A percentile compares a stretch with the other conserved stretches of the same genome.
These are phyloP conservation scores for Aegotheles bennettii DNA, from an alignment of 2,113 vertebrate genomes.

Conservation along the genomic window DNA sequence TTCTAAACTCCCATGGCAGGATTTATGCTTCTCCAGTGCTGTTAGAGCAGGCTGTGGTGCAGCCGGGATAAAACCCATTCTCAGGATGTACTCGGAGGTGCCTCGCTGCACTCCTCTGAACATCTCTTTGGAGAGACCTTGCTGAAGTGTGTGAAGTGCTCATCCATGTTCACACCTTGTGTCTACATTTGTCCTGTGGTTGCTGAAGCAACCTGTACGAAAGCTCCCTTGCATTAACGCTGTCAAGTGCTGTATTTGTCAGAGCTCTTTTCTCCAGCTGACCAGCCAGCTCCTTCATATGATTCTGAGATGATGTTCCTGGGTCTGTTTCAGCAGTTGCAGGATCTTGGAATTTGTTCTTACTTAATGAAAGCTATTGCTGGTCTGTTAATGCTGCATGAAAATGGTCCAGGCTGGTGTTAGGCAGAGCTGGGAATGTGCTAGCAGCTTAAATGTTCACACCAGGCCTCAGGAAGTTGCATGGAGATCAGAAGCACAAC, in stretches of 20 bases:
- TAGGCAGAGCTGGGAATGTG: background rate
- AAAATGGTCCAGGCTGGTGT: background rate
- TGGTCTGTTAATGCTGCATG: background rate
- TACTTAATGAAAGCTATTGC: background rate
- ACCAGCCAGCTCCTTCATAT: background rate
- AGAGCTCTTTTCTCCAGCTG: background rate
- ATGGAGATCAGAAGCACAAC: background rate
- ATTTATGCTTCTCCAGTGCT: background rate
- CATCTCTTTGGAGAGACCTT: background rate
- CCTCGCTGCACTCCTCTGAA: background rate
- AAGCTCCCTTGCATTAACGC: background rate
- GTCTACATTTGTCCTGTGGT: constrained; percentile 39
- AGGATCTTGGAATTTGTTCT: background rate
- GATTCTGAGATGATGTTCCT: background rate
- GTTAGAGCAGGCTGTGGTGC: background rate
- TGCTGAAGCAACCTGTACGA: constrained; percentile 31
- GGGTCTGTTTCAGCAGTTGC: background rate
- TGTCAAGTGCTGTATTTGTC: background rate
- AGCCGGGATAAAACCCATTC: background rate
- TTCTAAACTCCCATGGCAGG: background rate
- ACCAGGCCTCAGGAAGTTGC: background rate
- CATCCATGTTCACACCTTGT: constrained; percentile 41
- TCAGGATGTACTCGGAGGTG: background rate
- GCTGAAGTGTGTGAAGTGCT: constrained; percentile 37
- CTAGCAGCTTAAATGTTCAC: background rate